A percentile compares a stretch with the other conserved stretches of the same genome.
phyloP scores from a whole-genome alignment of 2,113 vertebrate species.

The Amia ocellicauda region DNA sequence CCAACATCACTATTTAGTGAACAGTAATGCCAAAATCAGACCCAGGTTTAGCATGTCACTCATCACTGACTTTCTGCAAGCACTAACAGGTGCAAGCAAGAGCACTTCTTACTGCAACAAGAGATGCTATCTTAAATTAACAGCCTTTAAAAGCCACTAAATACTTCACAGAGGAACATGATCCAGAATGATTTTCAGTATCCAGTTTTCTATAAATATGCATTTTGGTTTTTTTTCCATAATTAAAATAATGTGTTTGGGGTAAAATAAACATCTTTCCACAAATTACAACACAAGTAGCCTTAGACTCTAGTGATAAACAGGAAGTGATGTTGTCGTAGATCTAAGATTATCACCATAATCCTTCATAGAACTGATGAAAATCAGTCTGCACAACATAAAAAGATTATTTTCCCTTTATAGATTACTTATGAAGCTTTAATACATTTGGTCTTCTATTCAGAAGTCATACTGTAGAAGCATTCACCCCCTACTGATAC shows the following conservation, averaged over 20 bases:
- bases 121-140: neutral
- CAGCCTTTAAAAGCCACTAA: neutral
- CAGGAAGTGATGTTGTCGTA: no score
- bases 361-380: neutral
- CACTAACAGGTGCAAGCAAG: neutral
- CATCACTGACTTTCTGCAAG: neutral
- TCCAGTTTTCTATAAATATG: neutral
- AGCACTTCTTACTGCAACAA: neutral
- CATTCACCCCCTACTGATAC: no score
- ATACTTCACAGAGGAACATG: neutral
- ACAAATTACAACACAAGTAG: neutral
- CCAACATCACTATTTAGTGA: no score
- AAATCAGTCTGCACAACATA: neutral
- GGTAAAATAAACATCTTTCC: neutral
- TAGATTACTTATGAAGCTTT: no score
- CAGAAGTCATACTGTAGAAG: no score
- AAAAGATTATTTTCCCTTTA: no score
- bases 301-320: no score
- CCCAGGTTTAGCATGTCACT: neutral
- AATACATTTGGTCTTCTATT: no score
- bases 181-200: neutral
- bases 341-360: neutral
- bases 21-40: no score
- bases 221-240: neutral
- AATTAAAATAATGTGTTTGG: constrained; percentile 4